These are phyloP conservation scores for Leucoma salicis DNA, from an alignment of 2,888 invertebrate species.

Conservation along the genomic window DNA sequence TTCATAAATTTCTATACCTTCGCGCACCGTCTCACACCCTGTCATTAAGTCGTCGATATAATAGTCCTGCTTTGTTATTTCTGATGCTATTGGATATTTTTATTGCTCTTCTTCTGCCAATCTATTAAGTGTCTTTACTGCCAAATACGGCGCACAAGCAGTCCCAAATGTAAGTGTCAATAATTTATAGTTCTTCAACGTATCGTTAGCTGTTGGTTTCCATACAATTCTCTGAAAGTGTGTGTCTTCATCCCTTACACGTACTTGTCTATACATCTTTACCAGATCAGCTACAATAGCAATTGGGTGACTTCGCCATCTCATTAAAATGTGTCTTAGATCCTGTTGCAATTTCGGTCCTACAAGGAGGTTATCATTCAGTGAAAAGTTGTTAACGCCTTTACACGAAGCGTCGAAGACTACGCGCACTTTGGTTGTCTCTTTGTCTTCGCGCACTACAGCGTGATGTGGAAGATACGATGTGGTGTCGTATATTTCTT, in stretches of 20 bases:
- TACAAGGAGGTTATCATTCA: constrained; percentile 9
- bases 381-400: constrained; percentile 3
- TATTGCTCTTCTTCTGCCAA: constrained; percentile 11
- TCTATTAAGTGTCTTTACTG: constrained; percentile 3
- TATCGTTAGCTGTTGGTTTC: constrained; percentile 2
- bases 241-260: not conserved
- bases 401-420: constrained; percentile 12
- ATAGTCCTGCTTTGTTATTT: constrained; percentile 1
- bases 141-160: constrained; percentile 18
- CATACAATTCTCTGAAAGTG: not conserved
- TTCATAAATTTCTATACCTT: not conserved
- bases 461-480: constrained; percentile 11
- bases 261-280: not conserved
- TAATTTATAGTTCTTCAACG: constrained; percentile 10
- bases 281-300: not conserved
- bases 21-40: not conserved
- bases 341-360: constrained; percentile 11
- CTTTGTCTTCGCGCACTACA: constrained; percentile 8
- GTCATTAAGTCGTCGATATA: constrained; percentile 6
- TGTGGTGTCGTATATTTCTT: not conserved
- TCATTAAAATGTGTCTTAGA: constrained; percentile 7
- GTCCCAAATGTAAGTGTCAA: constrained; percentile 22
- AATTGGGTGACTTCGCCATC: constrained; percentile 3
- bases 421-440: constrained; percentile 8
- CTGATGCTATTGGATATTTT: constrained; percentile 1